A percentile compares a stretch with the other conserved stretches of the same genome.
These are phyloP conservation scores for Formica exsecta DNA, from an alignment of 1,140 invertebrate genomes.

Conservation along the genomic window DNA sequence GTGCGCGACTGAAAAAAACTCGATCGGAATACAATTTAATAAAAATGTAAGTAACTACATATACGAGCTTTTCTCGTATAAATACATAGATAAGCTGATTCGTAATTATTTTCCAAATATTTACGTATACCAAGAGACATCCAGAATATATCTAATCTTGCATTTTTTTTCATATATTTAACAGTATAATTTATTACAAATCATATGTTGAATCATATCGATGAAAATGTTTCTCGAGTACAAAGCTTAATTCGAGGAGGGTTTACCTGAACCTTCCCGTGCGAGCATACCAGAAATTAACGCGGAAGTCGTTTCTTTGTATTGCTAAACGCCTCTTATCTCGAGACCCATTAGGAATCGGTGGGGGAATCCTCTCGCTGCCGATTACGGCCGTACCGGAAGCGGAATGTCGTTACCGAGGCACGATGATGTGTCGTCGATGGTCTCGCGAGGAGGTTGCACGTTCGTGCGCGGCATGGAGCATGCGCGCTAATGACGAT, in stretches of 20 bases:
- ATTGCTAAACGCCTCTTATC: slow-evolving; percentile 58
- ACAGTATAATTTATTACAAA: not conserved
- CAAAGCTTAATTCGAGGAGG: not conserved
- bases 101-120: not conserved
- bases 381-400: slow-evolving; percentile 50
- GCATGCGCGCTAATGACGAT: slow-evolving; percentile 47
- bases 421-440: slow-evolving; percentile 46
- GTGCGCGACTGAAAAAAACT: not conserved
- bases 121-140: not conserved
- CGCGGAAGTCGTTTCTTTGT: not conserved
- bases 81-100: not conserved
- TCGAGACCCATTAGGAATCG: slow-evolving; percentile 1
- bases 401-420: slow-evolving; percentile 61
- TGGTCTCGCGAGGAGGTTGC: slow-evolving; percentile 34
- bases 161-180: not conserved
- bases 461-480: slow-evolving; percentile 45
- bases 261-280: not conserved
- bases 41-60: not conserved
- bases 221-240: not conserved
- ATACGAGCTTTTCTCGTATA: not conserved
- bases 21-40: not conserved
- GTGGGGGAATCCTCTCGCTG: slow-evolving; percentile 22
- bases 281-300: slow-evolving; percentile 6
- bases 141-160: no score
- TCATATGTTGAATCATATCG: not conserved